Conservation (phyloP, 1,140 invertebrate species). For the Heliconius melpomene region DNA sequence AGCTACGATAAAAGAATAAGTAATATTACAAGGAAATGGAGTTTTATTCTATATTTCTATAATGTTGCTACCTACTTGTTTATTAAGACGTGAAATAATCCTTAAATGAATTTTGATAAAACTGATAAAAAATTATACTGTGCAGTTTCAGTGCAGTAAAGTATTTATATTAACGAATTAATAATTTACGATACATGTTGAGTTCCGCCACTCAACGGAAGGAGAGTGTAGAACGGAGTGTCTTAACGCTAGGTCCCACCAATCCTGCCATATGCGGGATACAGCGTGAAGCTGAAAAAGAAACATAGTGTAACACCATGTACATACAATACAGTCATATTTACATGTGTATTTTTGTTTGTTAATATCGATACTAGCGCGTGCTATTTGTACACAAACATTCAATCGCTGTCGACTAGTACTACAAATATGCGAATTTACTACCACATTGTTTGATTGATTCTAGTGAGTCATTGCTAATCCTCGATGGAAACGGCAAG, state of each 20-base stretch:
- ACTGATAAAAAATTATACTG: not conserved
- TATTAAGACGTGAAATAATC: not conserved
- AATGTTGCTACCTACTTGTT: not conserved
- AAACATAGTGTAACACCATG: slow-evolving; percentile 20
- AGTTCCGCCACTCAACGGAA: too few species aligned
- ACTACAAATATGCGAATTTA: slow-evolving; percentile 13
- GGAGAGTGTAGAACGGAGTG: too few species aligned
- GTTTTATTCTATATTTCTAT: not conserved
- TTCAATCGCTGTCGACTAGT: slow-evolving; percentile 20
- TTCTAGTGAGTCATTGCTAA: not conserved
- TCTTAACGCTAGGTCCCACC: too few species aligned
- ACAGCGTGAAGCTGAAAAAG: not conserved
- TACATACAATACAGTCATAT: slow-evolving; percentile 34
- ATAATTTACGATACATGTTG: not conserved
- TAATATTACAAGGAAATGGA: not conserved
- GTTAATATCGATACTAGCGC: slow-evolving; percentile 33
- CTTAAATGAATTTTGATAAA: not conserved
- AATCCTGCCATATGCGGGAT: too few species aligned
- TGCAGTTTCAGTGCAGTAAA: not conserved
- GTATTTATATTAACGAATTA: not conserved
- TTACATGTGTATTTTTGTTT: slow-evolving; percentile 47
- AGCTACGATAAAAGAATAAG: not conserved
- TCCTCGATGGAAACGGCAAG: not conserved
- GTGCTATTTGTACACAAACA: slow-evolving; percentile 50
- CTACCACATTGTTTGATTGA: not conserved